Evolutionary conservation across 2,888 invertebrate species (phyloP).

Genomic region (Phengaris alcon): DNA sequence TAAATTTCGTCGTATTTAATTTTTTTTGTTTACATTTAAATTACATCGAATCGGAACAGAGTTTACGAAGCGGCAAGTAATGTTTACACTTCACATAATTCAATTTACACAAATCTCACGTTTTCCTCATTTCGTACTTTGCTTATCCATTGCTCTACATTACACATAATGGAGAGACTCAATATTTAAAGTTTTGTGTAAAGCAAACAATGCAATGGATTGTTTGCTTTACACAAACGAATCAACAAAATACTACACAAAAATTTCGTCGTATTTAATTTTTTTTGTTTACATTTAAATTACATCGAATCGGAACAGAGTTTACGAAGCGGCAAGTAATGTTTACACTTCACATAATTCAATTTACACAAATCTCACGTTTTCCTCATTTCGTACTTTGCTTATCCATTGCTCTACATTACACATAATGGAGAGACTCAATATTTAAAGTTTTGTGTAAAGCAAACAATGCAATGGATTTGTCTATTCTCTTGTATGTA

Average conservation of each 20-base stretch:
- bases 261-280: too few species aligned
- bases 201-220: background rate
- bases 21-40: too few species aligned
- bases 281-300: too few species aligned
- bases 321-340: too few species aligned
- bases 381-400: background rate
- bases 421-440: background rate
- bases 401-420: slow-evolving; percentile 1
- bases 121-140: background rate
- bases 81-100: background rate
- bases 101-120: slow-evolving; percentile 13
- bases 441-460: background rate
- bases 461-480: background rate
- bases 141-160: slow-evolving; percentile 2
- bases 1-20: too few species aligned
- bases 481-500: too few species aligned
- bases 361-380: slow-evolving; percentile 16
- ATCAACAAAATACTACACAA: too few species aligned
- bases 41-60: too few species aligned
- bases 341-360: too few species aligned
- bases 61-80: background rate
- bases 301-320: too few species aligned
- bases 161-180: background rate
- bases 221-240: too few species aligned
- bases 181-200: background rate